Base-by-base conservation (phyloP, 2,797 vertebrate genomes). In the Aldrovandia affinis region DNA sequence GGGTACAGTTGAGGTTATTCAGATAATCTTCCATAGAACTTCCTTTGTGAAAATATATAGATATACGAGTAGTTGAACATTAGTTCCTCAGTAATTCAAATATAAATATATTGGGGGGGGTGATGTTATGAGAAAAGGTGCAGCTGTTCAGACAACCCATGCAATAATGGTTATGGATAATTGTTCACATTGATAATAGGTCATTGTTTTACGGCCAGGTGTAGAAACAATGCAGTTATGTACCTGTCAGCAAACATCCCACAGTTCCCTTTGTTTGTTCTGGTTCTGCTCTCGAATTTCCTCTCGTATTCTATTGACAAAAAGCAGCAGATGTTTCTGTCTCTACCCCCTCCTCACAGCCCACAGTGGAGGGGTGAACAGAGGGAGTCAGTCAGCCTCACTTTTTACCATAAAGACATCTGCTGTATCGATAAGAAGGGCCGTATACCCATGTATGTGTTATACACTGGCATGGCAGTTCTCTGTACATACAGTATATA, bases 401-500 rank as follows among this genome's bases (percentile, higher is more conserved):
- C 18, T 57, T 14, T 15, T 2, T 2, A 15, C 55, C 55, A 20
- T 20, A 57, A 7, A 57, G 55, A 57, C 47, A 12, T 57, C 18
- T 33, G 63, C 22, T 68, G 9, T 33, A 20, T 28, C 42, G 6
- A 39, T 36, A 12, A 1, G 18, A 25, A 28, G 7, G 12, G 39
- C 6, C 1, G 47, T 50, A 12, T 50, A 50, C 12, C 47, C 47
- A 50, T 81, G 14, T 68, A 22, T 15, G 20, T 42, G 25, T 4
- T 85, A 5, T 39, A 83, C 55, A 61, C 86, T 81, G 81, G 84
- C 12, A 12, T 50, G 47, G 47, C 47, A 50, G 47, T 50, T 50
- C 47, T 50, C 47, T 78, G 75, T 81, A 90, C 89, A 89, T 89
- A 85, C 92, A 89, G 92, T 93, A 90, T 92, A 92, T 91, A 89